phyloP scores from a whole-genome alignment of 1,140 invertebrate genomes.

The Conus betulinus region DNA sequence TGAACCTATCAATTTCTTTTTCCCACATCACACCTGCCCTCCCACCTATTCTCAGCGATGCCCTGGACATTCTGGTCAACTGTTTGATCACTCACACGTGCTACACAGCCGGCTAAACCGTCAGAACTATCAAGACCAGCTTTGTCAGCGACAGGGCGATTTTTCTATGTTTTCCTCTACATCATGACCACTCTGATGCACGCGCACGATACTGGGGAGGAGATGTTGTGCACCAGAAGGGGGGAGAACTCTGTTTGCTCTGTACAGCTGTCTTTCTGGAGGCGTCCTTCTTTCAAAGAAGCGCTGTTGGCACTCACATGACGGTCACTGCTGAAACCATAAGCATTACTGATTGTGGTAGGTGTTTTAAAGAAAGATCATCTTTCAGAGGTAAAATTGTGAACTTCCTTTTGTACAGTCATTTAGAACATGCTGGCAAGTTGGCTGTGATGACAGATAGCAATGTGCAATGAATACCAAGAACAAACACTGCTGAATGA shows the following conservation, averaged over 20 bases:
- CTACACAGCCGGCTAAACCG: not conserved
- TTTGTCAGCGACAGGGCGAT: too few relatives aligned
- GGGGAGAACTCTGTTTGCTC: not conserved
- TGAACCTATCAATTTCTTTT: not conserved
- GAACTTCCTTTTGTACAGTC: too few relatives aligned
- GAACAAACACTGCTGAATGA: too few relatives aligned
- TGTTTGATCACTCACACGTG: not conserved
- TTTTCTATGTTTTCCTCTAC: too few relatives aligned
- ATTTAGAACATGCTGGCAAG: too few relatives aligned
- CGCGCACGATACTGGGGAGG: not conserved
- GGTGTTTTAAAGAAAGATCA: too few relatives aligned
- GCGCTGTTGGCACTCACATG: not conserved
- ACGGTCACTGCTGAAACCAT: not conserved
- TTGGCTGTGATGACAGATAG: too few relatives aligned
- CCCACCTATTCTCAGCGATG: too few relatives aligned
- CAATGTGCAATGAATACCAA: too few relatives aligned
- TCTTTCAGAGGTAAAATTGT: too few relatives aligned
- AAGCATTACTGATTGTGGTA: not conserved
- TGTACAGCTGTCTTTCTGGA: not conserved
- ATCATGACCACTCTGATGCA: too few relatives aligned
- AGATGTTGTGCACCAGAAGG: not conserved
- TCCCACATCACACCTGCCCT: not conserved
- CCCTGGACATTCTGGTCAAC: not conserved
- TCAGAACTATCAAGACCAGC: too few relatives aligned
- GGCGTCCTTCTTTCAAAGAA: not conserved